Evolutionary conservation across 1,140 invertebrate species (phyloP).

Genomic region (Medauroidea extradentata): DNA sequence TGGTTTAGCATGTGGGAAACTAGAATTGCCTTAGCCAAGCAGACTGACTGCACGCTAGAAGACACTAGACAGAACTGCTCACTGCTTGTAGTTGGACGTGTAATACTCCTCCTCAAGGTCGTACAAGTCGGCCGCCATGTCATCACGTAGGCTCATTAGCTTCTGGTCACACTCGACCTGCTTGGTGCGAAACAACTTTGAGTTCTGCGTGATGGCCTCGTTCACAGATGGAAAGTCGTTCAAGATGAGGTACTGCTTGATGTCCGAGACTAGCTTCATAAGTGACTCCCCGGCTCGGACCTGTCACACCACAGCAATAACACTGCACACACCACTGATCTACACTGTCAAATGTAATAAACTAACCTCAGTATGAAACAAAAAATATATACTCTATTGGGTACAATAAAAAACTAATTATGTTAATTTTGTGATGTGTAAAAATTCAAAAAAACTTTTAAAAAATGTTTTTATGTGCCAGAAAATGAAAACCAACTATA

Average conservation of each 20-base stretch:
- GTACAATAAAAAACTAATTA: not conserved
- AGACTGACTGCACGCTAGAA: no score
- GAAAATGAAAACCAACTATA: no score
- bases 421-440: no score
- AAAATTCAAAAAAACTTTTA: no score
- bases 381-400: not conserved
- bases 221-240: slow-evolving; percentile 97
- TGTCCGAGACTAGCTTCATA: slow-evolving; percentile 94
- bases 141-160: slow-evolving; percentile 84
- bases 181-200: slow-evolving; percentile 80
- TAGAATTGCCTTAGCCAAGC: no score
- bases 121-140: slow-evolving; percentile 92
- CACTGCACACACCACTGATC: no score
- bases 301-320: no score
- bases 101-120: slow-evolving; percentile 98
- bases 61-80: not conserved
- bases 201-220: slow-evolving; percentile 89
- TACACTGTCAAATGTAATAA: not conserved
- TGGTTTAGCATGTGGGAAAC: no score
- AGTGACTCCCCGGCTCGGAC: slow-evolving; percentile 91
- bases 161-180: slow-evolving; percentile 92
- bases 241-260: slow-evolving; percentile 93
- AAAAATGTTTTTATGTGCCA: no score
- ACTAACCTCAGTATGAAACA: not conserved
- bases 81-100: slow-evolving; percentile 84